A percentile compares a stretch with the other conserved stretches of the same genome.
phyloP scores from a whole-genome alignment of 2,888 invertebrate genomes.

The Pilophorus perplexus region DNA sequence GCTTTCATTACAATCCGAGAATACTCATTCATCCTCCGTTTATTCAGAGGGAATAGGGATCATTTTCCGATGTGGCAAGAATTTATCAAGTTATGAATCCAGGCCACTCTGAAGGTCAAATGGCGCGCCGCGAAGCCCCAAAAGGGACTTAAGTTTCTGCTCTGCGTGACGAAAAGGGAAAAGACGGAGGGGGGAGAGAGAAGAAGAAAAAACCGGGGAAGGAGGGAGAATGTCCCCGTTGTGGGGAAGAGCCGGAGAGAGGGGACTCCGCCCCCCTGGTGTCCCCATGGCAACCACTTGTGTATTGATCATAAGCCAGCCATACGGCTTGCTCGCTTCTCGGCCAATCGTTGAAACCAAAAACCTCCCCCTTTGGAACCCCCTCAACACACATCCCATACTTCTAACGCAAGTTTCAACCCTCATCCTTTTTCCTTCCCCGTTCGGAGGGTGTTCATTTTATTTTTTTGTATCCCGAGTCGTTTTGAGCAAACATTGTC shows the following conservation, averaged over 20 bases:
- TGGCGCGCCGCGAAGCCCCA: constrained; percentile 4
- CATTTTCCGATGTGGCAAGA: background rate
- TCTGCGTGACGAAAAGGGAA: background rate
- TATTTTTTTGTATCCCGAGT: constrained; percentile 30
- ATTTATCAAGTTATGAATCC: constrained; percentile 8
- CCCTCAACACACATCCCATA: background rate
- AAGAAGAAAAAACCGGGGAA: background rate
- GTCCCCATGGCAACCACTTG: constrained; percentile 34
- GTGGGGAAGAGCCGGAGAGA: background rate
- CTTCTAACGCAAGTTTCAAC: constrained; percentile 5
- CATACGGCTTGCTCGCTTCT: constrained; percentile 37
- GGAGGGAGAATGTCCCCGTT: background rate
- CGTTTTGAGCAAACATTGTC: constrained; percentile 34
- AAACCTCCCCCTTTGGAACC: constrained; percentile 9
- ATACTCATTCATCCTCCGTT: too few relatives aligned
- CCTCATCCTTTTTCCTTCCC: background rate
- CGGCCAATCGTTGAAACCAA: constrained; percentile 38
- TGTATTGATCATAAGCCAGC: constrained; percentile 40
- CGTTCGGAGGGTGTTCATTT: constrained; percentile 7
- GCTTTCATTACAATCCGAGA: too few relatives aligned
- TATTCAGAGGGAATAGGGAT: background rate
- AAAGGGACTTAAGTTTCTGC: constrained; percentile 1
- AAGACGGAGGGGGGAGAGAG: background rate
- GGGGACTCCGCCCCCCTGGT: constrained; percentile 5
- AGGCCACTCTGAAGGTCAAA: constrained; percentile 13